Conservation (phyloP, 1,140 invertebrate species). For the Maniola jurtina region DNA sequence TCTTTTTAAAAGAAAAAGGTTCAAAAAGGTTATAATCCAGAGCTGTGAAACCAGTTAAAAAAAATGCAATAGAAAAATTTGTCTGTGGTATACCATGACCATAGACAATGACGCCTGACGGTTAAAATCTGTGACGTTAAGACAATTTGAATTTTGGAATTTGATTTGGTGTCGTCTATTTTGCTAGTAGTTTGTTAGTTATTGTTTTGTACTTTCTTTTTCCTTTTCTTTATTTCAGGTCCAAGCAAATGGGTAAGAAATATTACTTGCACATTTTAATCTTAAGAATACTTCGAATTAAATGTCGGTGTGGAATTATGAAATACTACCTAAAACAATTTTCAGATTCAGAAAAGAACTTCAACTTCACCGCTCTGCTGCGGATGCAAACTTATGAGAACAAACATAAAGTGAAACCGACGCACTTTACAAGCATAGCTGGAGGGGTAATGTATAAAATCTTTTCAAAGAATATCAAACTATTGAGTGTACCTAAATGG, state of each 20-base stretch:
- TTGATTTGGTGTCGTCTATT: not conserved
- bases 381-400: constrained; percentile 47
- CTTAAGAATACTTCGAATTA: too few relatives aligned
- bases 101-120: too few relatives aligned
- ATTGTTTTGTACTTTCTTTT: not conserved
- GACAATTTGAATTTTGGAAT: constrained; percentile 26
- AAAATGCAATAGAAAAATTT: constrained; percentile 1
- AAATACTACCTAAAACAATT: not conserved
- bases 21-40: not conserved
- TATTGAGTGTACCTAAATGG: too few relatives aligned
- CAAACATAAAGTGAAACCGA: constrained; percentile 58
- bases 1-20: too few relatives aligned
- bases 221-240: constrained; percentile 19
- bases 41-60: not conserved
- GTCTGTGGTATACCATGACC: constrained; percentile 16
- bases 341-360: constrained; percentile 54
- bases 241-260: constrained; percentile 4
- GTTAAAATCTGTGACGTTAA: not conserved
- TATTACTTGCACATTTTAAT: not conserved
- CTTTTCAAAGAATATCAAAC: too few relatives aligned
- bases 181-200: constrained; percentile 5
- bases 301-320: too few relatives aligned
- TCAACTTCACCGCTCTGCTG: constrained; percentile 52
- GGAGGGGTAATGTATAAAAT: constrained; percentile 47
- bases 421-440: constrained; percentile 55